phyloP scores from a whole-genome alignment of 1,140 invertebrate species.

The Triops cancriformis region DNA sequence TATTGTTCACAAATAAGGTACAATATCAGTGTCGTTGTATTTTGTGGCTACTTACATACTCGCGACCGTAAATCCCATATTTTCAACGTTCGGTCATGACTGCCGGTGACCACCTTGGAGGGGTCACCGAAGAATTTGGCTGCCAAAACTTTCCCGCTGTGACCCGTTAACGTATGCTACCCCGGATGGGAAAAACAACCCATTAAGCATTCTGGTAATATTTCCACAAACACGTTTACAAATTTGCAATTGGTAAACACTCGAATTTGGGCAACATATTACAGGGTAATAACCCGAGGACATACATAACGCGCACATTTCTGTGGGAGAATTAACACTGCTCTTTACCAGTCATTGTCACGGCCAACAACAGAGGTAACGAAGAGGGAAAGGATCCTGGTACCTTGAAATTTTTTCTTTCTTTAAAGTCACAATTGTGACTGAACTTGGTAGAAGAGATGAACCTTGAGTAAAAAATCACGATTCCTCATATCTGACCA shows the following conservation, averaged over 20 bases:
- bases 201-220: conserved; percentile 19
- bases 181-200: conserved; percentile 41
- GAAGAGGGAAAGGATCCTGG: neutral
- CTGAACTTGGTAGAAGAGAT: neutral
- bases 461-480: neutral
- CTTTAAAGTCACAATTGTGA: neutral
- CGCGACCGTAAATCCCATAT: conserved; percentile 90
- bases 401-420: neutral
- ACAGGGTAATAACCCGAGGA: neutral
- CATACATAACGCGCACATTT: neutral
- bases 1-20: neutral
- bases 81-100: conserved; percentile 92
- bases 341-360: neutral
- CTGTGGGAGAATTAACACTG: neutral
- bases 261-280: neutral
- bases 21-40: neutral
- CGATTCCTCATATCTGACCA: neutral
- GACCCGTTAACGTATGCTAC: conserved; percentile 92
- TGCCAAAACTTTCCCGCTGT: conserved; percentile 89
- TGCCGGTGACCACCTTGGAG: conserved; percentile 82
- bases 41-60: conserved; percentile 66
- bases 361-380: neutral
- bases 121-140: conserved; percentile 85
- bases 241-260: neutral
- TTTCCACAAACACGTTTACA: neutral